Conservation (phyloP, 2,888 invertebrate species). For the Arge pagana region DNA sequence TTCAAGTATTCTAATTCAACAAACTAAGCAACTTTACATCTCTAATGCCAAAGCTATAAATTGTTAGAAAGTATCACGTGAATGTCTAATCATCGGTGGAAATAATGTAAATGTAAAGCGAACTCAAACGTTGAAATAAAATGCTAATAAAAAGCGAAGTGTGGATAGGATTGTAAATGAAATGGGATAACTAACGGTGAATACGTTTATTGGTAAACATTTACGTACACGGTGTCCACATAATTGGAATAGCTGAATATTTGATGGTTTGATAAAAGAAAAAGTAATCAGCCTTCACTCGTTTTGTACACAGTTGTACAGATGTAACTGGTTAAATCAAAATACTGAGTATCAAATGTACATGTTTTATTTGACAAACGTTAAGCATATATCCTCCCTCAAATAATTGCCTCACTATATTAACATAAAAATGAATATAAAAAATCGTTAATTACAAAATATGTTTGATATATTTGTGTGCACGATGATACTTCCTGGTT, state of each 20-base stretch:
- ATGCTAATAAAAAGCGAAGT: constrained; percentile 6
- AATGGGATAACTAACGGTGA: constrained; percentile 54
- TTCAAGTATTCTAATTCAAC: too few relatives aligned
- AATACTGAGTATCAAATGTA: constrained; percentile 2
- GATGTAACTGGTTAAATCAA: neutral
- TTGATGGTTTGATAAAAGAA: constrained; percentile 22
- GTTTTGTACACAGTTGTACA: neutral
- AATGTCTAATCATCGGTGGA: neutral
- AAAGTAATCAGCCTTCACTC: constrained; percentile 21
- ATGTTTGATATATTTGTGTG: constrained; percentile 1
- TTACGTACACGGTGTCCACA: constrained; percentile 55
- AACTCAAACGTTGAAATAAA: neutral
- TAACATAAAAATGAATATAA: constrained; percentile 4
- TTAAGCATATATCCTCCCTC: neutral
- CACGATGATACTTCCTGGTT: neutral
- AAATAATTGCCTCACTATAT: neutral
- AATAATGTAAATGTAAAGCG: neutral
- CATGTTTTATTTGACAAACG: neutral
- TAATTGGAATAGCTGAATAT: constrained; percentile 55
- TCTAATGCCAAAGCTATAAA: too few relatives aligned
- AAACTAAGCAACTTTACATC: too few relatives aligned
- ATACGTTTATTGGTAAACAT: constrained; percentile 58
- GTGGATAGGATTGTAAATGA: constrained; percentile 51
- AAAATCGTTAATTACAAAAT: constrained; percentile 2
- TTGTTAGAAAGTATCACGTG: too few relatives aligned